Evolutionary conservation across 2,797 vertebrate genomes (phyloP).

Genomic region (Hephaestus fuliginosus): DNA sequence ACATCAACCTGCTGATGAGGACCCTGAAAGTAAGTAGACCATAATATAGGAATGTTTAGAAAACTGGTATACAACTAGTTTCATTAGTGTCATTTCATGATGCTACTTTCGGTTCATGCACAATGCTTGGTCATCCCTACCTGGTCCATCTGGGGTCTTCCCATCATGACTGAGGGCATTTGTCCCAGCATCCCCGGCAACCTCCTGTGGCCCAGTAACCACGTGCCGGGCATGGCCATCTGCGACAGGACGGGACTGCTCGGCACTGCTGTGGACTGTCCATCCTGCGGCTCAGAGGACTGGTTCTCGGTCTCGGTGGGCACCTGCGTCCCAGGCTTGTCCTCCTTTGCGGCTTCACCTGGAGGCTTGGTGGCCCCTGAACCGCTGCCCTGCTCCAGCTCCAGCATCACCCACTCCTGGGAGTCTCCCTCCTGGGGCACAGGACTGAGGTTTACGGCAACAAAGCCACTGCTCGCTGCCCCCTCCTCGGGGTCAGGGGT

Average conservation of each 20-base stretch:
- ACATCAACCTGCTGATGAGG: neutral
- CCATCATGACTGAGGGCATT: conserved; percentile 89
- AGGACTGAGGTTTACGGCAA: conserved; percentile 94
- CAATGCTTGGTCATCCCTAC: conserved; percentile 75
- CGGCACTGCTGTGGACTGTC: conserved; percentile 79
- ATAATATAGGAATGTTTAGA: neutral
- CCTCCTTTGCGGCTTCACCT: conserved; percentile 75
- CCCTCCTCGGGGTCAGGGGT: conserved; percentile 90
- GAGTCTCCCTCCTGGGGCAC: conserved; percentile 93
- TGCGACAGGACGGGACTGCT: conserved; percentile 86
- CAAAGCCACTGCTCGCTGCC: conserved; percentile 92
- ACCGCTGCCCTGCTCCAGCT: conserved; percentile 90
- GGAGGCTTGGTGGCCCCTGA: conserved; percentile 88
- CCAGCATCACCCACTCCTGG: conserved; percentile 97
- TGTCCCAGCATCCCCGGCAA: conserved; percentile 90
- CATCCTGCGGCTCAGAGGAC: conserved; percentile 79
- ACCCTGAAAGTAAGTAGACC: neutral
- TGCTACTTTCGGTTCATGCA: conserved; percentile 18
- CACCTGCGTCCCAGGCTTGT: conserved; percentile 84
- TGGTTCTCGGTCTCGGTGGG: conserved; percentile 80
- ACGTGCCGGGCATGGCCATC: conserved; percentile 88
- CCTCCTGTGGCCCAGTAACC: conserved; percentile 89
- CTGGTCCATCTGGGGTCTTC: conserved; percentile 90
- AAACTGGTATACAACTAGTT: neutral
- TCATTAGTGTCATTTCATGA: neutral